A percentile compares a stretch with the other conserved stretches of the same genome.
Evolutionary conservation across 2,888 invertebrate genomes (phyloP).

Genomic region (Nomada ruficornis): DNA sequence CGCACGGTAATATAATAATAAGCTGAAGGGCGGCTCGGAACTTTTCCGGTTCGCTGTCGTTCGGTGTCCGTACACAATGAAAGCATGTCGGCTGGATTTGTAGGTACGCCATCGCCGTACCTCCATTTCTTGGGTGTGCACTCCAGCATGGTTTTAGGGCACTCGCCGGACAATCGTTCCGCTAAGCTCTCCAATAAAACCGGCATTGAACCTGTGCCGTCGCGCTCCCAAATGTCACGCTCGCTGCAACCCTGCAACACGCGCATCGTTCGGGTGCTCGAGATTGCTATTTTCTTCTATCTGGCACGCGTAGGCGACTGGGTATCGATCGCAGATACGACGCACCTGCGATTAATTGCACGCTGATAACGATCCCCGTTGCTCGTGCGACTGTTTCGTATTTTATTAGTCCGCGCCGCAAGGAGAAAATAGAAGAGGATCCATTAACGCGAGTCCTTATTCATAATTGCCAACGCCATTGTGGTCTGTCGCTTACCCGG

Average conservation of each 20-base stretch:
- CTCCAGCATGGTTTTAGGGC: constrained; percentile 32
- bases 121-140: constrained; percentile 20
- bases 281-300: constrained; percentile 15
- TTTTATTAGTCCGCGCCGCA: too few relatives aligned
- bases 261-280: not conserved
- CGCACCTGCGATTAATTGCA: constrained; percentile 7
- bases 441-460: too few relatives aligned
- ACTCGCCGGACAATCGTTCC: constrained; percentile 16
- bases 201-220: constrained; percentile 13
- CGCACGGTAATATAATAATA: constrained; percentile 45
- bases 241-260: not conserved
- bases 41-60: constrained; percentile 12
- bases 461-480: too few relatives aligned
- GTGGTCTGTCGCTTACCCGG: too few relatives aligned
- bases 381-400: not conserved
- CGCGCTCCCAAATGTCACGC: not conserved
- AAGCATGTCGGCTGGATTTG: not conserved
- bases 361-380: constrained; percentile 22
- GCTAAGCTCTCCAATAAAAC: constrained; percentile 73
- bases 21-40: constrained; percentile 26
- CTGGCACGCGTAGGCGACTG: not conserved
- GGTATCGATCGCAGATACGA: constrained; percentile 16
- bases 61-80: not conserved
- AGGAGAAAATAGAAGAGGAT: too few relatives aligned
- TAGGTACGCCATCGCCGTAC: constrained; percentile 7